phyloP scores from a whole-genome alignment of 2,113 vertebrate species.

The Pseudorasbora parva region DNA sequence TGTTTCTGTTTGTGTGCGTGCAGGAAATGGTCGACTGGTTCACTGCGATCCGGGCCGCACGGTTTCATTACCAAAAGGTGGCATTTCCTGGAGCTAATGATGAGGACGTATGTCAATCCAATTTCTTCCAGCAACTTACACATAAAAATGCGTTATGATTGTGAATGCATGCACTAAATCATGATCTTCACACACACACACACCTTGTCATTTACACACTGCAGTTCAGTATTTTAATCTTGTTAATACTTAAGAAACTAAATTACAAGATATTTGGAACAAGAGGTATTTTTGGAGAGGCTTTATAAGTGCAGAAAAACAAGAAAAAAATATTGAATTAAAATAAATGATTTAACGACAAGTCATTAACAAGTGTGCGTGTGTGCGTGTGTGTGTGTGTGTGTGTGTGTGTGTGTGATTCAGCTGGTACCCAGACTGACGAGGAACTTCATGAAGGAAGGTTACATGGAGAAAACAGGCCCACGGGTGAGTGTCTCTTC shows the following conservation, averaged over 20 bases:
- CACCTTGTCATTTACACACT: too few relatives aligned
- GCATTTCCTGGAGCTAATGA: conserved; percentile 92
- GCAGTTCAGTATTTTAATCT: too few relatives aligned
- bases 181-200: too few relatives aligned
- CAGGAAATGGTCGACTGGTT: conserved; percentile 98
- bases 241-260: too few relatives aligned
- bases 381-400: too few relatives aligned
- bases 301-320: too few relatives aligned
- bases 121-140: conserved; percentile 17
- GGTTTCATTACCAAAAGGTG: conserved; percentile 96
- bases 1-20: conserved; percentile 22
- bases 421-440: conserved; percentile 94
- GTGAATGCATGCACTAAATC: too few relatives aligned
- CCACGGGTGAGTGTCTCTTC: conserved; percentile 84
- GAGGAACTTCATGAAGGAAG: conserved; percentile 92
- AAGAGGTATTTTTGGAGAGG: neutral
- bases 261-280: too few relatives aligned
- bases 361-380: too few relatives aligned
- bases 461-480: conserved; percentile 92
- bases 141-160: conserved; percentile 37
- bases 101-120: conserved; percentile 81
- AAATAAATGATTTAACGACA: too few relatives aligned
- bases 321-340: too few relatives aligned
- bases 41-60: conserved; percentile 91
- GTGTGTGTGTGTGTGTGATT: neutral